phyloP scores from a whole-genome alignment of 2,888 invertebrate genomes.

The Cetonia aurata region DNA sequence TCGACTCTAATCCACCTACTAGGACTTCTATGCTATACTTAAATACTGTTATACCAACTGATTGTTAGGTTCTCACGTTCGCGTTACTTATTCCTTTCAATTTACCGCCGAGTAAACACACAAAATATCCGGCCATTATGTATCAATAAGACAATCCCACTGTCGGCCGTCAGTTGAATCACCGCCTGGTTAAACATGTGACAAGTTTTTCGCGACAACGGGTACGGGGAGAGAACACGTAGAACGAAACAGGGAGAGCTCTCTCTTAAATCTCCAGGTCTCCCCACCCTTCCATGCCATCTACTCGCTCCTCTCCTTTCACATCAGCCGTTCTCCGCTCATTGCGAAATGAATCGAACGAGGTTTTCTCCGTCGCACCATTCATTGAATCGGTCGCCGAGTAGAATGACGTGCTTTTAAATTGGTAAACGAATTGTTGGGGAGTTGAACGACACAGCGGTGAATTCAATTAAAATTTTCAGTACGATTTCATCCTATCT shows the following conservation, averaged over 20 bases:
- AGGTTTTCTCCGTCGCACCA: neutral
- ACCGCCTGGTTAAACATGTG: conserved; percentile 29
- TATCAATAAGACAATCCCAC: conserved; percentile 39
- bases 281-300: neutral
- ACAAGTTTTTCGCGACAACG: conserved; percentile 31
- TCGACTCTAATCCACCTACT: too few relatives aligned
- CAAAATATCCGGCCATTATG: conserved; percentile 39
- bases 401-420: too few relatives aligned
- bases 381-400: too few relatives aligned
- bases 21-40: too few relatives aligned
- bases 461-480: too few relatives aligned
- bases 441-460: too few relatives aligned
- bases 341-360: neutral
- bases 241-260: neutral
- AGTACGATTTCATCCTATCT: too few relatives aligned
- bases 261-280: too few relatives aligned
- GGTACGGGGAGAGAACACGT: neutral
- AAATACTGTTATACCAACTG: too few relatives aligned
- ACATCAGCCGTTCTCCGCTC: neutral
- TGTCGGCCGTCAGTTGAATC: conserved; percentile 22
- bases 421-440: too few relatives aligned
- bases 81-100: conserved; percentile 33
- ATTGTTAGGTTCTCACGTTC: conserved; percentile 37
- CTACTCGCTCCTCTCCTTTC: neutral
- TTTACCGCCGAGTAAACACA: conserved; percentile 30